phyloP scores from a whole-genome alignment of 2,888 invertebrate genomes.

The Calliopum simillimum region DNA sequence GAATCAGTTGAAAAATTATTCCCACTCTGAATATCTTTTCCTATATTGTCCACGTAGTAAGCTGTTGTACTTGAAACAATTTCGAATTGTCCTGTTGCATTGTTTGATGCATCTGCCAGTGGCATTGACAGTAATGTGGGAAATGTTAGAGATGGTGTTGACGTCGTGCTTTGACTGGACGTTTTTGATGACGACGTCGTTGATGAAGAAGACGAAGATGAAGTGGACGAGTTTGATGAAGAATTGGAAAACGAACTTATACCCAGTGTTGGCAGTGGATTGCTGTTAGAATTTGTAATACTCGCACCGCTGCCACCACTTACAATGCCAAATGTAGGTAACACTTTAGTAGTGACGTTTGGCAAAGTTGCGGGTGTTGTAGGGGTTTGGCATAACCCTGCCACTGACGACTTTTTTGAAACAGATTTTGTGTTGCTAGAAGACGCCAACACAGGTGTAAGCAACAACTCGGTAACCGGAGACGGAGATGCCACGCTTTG shows the following conservation, averaged over 20 bases:
- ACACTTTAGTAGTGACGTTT: conserved; percentile 14
- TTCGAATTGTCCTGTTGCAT: conserved; percentile 17
- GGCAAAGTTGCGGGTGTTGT: conserved; percentile 36
- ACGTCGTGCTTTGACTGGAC: conserved; percentile 22
- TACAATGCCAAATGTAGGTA: conserved; percentile 24
- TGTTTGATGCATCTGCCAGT: conserved; percentile 14
- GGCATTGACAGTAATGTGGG: conserved; percentile 24
- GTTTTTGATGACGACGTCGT: conserved; percentile 38
- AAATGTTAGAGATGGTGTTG: conserved; percentile 42
- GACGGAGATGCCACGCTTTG: background rate
- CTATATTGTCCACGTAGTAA: conserved; percentile 3
- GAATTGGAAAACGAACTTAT: conserved; percentile 22
- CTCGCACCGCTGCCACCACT: background rate
- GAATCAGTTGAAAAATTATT: conserved; percentile 12
- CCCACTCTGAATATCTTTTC: background rate
- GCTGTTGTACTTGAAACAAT: conserved; percentile 26
- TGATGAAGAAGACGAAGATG: conserved; percentile 42
- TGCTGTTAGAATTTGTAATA: conserved; percentile 19
- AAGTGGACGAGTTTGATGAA: conserved; percentile 10
- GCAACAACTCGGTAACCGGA: background rate
- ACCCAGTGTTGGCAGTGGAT: conserved; percentile 30
- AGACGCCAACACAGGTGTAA: background rate
- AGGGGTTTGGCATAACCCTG: conserved; percentile 22
- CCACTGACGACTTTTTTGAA: conserved; percentile 3
- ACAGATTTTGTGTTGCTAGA: background rate